Percentiles rank a stretch among this genome's conserved stretches.
Evolutionary conservation across 2,113 vertebrate genomes (phyloP).

Genomic region (Spheniscus mendiculus): DNA sequence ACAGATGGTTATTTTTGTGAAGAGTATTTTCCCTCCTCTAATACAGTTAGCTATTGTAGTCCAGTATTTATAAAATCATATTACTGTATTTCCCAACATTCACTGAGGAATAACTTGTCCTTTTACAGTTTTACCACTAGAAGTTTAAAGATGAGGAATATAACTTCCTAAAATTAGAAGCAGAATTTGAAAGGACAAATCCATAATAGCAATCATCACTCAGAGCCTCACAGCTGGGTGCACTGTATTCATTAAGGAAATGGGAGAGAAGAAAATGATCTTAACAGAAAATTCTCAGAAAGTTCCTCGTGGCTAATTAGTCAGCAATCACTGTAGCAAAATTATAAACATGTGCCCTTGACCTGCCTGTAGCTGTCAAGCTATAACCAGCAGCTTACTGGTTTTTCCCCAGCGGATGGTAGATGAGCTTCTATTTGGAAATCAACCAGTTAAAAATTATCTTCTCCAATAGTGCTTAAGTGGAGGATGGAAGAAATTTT

Average conservation of each 20-base stretch:
- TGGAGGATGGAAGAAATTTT: neutral
- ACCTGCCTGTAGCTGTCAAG: neutral
- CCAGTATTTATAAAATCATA: neutral
- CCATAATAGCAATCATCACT: neutral
- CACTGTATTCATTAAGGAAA: constrained; percentile 34
- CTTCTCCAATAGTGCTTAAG: neutral
- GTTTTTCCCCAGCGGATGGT: neutral
- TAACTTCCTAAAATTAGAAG: constrained; percentile 39
- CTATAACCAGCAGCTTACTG: neutral
- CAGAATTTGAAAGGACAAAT: constrained; percentile 19
- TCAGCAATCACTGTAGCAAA: neutral
- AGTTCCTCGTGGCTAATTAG: constrained; percentile 1
- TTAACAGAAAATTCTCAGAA: constrained; percentile 8
- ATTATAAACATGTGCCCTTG: constrained; percentile 6
- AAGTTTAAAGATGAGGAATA: neutral
- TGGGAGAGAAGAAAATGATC: neutral
- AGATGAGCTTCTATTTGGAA: neutral
- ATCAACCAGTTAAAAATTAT: constrained; percentile 26
- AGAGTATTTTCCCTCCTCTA: neutral
- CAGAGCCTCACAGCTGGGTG: constrained; percentile 1
- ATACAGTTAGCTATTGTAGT: neutral
- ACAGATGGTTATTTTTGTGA: neutral
- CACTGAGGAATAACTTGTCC: neutral
- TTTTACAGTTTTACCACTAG: constrained; percentile 19
- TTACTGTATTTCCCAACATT: neutral